Evolutionary conservation across 2,888 invertebrate genomes (phyloP), one percentile per base, ranked within the genome.

Genomic region (Caenorhabditis afra): DNA sequence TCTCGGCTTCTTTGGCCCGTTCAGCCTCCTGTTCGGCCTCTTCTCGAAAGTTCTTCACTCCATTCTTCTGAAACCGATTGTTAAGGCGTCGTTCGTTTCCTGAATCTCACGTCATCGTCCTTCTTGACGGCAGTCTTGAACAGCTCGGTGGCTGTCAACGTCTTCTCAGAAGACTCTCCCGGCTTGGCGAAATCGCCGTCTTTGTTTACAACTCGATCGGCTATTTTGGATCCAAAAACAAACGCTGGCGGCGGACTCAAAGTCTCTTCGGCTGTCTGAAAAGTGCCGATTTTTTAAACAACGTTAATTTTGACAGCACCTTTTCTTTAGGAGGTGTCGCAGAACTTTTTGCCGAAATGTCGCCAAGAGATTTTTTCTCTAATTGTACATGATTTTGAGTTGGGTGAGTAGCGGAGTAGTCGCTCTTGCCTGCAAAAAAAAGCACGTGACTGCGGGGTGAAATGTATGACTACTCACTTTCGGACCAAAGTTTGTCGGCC

Each of bases 401-500:
- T 2, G 68, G 61, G 22, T 70, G 64, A 45, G 76, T 57, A 35
- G 77, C 74, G 14, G 74, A 57, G 62, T 70, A 84, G 47, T 79
- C 75, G 3, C 50, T 55, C 64, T 84, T 81, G 45, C 82, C 84
- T 84, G 52, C 1, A 81, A 62, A 50, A 62, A 50, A 22, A 20
- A 10, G 3, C 12, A 49, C 12, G 22, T 23, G 12, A 52, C 29
- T 12, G 1, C 7, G 29, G 7, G 7, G n/a, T n/a, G n/a, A 52
- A 1, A n/a, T 4, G 8, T 3, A 29, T 4, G 12, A 8, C 11
- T 65, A 71, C 80, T 68, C n/a, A 82, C 84, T 84, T 37, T 81
- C 79, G 14, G 64, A 81, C 84, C 84, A 84, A 16, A 84, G 52
- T 53, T 81, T 74, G 52, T 84, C 81, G 10, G 84, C 84, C 59